Percentiles rank a stretch among this genome's conserved stretches.
Conservation (phyloP, 1,140 invertebrate genomes). For the Pomacea maculata region DNA sequence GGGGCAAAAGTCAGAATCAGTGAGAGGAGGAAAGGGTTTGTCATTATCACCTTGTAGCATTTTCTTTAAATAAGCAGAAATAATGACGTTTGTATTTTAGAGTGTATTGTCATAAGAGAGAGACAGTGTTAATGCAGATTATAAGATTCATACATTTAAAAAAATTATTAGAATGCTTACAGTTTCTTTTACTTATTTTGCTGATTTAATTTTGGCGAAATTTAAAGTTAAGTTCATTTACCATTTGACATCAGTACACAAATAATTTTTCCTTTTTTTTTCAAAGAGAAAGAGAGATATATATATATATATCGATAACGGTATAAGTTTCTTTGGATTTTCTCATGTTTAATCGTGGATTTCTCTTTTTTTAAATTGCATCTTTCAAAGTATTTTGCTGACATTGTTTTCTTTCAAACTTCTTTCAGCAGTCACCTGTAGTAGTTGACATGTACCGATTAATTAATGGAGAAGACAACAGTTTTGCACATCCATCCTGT, state of each 20-base stretch:
- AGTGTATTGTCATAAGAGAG: too few relatives aligned
- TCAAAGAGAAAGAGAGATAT: too few relatives aligned
- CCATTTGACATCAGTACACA: neutral
- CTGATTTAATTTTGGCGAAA: neutral
- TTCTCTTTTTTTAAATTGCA: neutral
- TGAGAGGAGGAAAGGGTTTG: neutral
- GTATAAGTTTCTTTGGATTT: neutral
- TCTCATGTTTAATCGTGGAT: neutral
- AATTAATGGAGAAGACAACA: constrained; percentile 4
- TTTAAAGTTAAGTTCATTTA: neutral
- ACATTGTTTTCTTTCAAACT: neutral
- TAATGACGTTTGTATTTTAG: neutral
- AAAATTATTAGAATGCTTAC: too few relatives aligned
- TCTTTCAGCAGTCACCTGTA: constrained; percentile 9
- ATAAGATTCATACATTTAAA: too few relatives aligned
- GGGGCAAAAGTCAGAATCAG: neutral
- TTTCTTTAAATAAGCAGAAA: neutral
- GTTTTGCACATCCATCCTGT: constrained; percentile 26
- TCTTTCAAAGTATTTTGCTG: neutral
- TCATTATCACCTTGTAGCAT: neutral
- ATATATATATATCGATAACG: neutral
- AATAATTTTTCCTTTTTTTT: too few relatives aligned
- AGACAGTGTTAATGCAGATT: too few relatives aligned
- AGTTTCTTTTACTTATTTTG: too few relatives aligned
- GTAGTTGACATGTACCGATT: constrained; percentile 17